A percentile compares a stretch with the other conserved stretches of the same genome.
phyloP scores from a whole-genome alignment of 2,113 vertebrate species.

The Hystrix cristata region DNA sequence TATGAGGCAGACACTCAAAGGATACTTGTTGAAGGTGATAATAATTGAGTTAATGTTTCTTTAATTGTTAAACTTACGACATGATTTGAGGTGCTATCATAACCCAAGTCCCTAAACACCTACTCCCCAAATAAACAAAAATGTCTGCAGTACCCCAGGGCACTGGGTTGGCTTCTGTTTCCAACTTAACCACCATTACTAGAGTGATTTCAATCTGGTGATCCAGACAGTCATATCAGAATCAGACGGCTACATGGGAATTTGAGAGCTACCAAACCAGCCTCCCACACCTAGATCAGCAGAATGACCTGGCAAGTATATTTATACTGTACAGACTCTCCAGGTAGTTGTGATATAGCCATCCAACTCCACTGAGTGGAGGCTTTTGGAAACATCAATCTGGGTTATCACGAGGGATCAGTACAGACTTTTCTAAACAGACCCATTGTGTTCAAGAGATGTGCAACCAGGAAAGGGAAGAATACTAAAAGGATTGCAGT shows the following conservation, averaged over 20 bases:
- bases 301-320: background rate
- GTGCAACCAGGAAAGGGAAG: background rate
- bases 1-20: background rate
- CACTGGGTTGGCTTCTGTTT: background rate
- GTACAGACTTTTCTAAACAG: background rate
- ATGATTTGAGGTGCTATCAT: conserved; percentile 9
- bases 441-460: background rate
- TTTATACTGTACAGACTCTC: background rate
- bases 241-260: background rate
- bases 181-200: background rate
- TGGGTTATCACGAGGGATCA: background rate
- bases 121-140: background rate
- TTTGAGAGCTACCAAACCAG: background rate
- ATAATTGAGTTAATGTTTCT: conserved; percentile 55
- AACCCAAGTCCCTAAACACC: background rate
- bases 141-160: background rate
- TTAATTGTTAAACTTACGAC: conserved; percentile 51
- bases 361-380: background rate
- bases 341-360: background rate
- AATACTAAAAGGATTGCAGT: background rate
- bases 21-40: background rate
- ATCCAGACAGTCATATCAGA: background rate
- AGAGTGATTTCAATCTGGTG: background rate
- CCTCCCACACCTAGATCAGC: background rate
- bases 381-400: background rate